Percentiles rank a stretch among this genome's conserved stretches.
phyloP scores from a whole-genome alignment of 2,888 invertebrate species.

The Leptura quadrifasciata region DNA sequence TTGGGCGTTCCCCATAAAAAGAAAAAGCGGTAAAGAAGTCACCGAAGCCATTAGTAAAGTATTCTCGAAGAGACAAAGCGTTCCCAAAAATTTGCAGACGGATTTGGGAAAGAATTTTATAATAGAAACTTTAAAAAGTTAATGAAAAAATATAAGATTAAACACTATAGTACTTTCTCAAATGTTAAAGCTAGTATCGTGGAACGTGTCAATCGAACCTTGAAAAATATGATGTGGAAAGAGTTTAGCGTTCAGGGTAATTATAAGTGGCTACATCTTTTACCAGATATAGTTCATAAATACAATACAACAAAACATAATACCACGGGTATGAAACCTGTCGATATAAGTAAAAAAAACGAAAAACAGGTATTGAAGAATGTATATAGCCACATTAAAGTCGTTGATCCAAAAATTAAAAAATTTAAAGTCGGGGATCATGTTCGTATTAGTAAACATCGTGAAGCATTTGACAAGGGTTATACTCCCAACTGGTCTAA shows the following conservation, averaged over 20 bases:
- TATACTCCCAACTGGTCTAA: slow-evolving; percentile 67
- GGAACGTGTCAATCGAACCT: slow-evolving; percentile 44
- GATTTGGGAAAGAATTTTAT: slow-evolving; percentile 45
- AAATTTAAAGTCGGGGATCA: no score
- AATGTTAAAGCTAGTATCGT: slow-evolving; percentile 13
- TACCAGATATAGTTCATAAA: slow-evolving; percentile 38
- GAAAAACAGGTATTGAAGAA: slow-evolving; percentile 37
- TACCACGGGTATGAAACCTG: slow-evolving; percentile 33
- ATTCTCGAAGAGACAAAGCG: background rate
- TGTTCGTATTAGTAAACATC: slow-evolving; percentile 64
- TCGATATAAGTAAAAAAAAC: slow-evolving; percentile 29
- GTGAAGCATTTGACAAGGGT: slow-evolving; percentile 64
- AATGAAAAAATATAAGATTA: slow-evolving; percentile 45
- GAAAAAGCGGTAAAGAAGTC: slow-evolving; percentile 5
- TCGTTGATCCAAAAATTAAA: no score
- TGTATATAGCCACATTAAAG: slow-evolving; percentile 40
- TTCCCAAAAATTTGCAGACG: no score
- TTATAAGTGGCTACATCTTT: slow-evolving; percentile 52
- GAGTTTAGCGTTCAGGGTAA: slow-evolving; percentile 58
- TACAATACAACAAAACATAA: slow-evolving; percentile 41
- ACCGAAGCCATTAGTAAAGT: slow-evolving; percentile 43
- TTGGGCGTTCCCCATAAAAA: slow-evolving; percentile 10
- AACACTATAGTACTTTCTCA: slow-evolving; percentile 42
- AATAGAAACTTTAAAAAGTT: slow-evolving; percentile 38
- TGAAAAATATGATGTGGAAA: slow-evolving; percentile 52